Conservation (phyloP, 2,797 vertebrate species). For the Neosilurus hyrtlii region DNA sequence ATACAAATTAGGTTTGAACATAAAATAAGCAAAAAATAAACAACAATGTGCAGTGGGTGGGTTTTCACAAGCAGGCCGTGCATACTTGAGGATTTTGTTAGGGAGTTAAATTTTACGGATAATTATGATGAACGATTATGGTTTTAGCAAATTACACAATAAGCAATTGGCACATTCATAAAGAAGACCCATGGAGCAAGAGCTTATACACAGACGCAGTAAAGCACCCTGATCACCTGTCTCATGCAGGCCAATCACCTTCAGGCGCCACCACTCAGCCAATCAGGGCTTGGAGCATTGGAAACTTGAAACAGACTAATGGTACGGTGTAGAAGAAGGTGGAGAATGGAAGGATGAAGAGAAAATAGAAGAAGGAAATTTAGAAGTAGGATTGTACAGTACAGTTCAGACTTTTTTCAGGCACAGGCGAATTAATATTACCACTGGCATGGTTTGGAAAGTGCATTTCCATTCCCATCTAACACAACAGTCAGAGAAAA, state of each 20-base stretch:
- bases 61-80: background rate
- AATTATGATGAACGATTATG: background rate
- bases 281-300: slow-evolving; percentile 83
- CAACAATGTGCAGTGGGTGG: slow-evolving; percentile 11
- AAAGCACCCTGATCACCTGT: slow-evolving; percentile 55
- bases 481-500: slow-evolving; percentile 41
- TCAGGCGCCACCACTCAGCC: slow-evolving; percentile 79
- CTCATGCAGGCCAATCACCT: slow-evolving; percentile 74
- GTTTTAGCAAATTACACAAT: too few relatives aligned
- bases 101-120: slow-evolving; percentile 42
- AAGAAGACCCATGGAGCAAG: slow-evolving; percentile 51
- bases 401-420: background rate
- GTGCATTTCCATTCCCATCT: slow-evolving; percentile 60
- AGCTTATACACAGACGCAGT: slow-evolving; percentile 42
- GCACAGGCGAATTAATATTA: background rate
- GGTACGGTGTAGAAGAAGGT: slow-evolving; percentile 65
- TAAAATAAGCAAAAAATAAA: slow-evolving; percentile 56
- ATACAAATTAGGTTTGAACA: slow-evolving; percentile 45
- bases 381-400: slow-evolving; percentile 25
- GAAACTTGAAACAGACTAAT: slow-evolving; percentile 84
- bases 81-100: slow-evolving; percentile 46
- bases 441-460: background rate
- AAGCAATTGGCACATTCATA: slow-evolving; percentile 3
- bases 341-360: slow-evolving; percentile 45
- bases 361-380: slow-evolving; percentile 53